Percentiles rank a stretch among this genome's conserved stretches.
Conservation (phyloP, 2,797 vertebrate genomes). For the Todus mexicanus region DNA sequence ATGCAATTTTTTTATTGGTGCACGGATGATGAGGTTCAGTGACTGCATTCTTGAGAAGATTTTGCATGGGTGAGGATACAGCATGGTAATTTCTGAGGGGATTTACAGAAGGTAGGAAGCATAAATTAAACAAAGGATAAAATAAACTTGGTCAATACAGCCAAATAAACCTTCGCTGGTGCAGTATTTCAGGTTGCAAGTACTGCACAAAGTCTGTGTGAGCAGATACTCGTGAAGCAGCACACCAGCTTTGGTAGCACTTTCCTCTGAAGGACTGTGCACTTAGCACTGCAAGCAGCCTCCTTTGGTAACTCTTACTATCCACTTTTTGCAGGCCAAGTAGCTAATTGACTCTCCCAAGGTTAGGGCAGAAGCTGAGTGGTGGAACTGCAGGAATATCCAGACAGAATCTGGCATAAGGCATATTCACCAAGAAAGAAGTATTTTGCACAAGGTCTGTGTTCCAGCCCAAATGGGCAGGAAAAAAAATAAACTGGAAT, state of each 20-base stretch:
- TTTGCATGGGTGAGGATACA: neutral
- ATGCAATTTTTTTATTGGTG: neutral
- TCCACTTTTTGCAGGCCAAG: neutral
- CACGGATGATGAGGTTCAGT: conserved; percentile 1
- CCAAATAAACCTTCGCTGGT: neutral
- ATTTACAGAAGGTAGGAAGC: neutral
- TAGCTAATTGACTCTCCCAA: neutral
- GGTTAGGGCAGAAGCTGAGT: neutral
- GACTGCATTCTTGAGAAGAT: neutral
- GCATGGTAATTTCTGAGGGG: neutral
- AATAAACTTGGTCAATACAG: neutral
- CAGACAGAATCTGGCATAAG: neutral
- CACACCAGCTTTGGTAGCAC: neutral
- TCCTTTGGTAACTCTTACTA: neutral
- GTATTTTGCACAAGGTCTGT: neutral
- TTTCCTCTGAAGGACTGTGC: neutral
- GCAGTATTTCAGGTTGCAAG: neutral
- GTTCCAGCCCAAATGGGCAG: neutral
- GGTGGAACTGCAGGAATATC: neutral
- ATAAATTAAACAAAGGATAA: neutral
- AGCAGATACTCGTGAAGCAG: neutral
- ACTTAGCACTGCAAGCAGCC: neutral
- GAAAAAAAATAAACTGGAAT: neutral
- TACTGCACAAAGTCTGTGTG: neutral
- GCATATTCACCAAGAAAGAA: neutral